Base-by-base conservation (phyloP, 2,113 vertebrate genomes). In the Vulpes ferrilata region DNA sequence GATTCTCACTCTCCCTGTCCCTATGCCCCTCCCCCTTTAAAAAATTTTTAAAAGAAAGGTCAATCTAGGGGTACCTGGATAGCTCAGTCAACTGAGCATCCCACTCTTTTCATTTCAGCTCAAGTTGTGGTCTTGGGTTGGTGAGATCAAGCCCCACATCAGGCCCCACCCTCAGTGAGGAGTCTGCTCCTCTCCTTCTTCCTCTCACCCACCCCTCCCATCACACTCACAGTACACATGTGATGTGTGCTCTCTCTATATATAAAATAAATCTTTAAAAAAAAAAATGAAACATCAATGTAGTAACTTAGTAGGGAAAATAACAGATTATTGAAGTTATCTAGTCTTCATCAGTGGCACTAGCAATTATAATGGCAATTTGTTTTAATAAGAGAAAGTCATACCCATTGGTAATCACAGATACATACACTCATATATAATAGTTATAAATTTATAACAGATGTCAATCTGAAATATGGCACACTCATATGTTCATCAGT, bases 331-430 rank as follows among this genome's bases (percentile, higher is more conserved):
- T 1, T 9, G 16, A 6, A 20, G 48, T 35, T 65, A 65, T 59
- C 8, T 12, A n/a, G 60, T 32, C 35, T 67, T 74, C 38, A 88
- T 57, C 22, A 88, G 38, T 57, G 67, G 27, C 67, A 96, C 51
- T 51, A 88, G 30, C 51, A 88, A 76, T 59, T 76, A 65, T 35
- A 88, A 92, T 17, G 27, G n/a, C 59, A 95, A 81, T 53, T 91
- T 92, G 27, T 32, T 82, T 65, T 73, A 88, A 74, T 65, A 74
- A 57, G 78, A 62, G 43, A 92, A 92, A 71, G 48, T 74, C 48
- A 57, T n/a, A 38, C 48, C 64, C 51, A 65, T 10, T 59, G 25
- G 81, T 60, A 74, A 38, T 32, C 12, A 74, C 3, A 81, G 9
- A 13, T 53, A 85, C 10, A 62, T 69, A 64, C 22, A 59, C 30